phyloP scores from a whole-genome alignment of 2,797 vertebrate genomes.

The Fundulus diaphanus region DNA sequence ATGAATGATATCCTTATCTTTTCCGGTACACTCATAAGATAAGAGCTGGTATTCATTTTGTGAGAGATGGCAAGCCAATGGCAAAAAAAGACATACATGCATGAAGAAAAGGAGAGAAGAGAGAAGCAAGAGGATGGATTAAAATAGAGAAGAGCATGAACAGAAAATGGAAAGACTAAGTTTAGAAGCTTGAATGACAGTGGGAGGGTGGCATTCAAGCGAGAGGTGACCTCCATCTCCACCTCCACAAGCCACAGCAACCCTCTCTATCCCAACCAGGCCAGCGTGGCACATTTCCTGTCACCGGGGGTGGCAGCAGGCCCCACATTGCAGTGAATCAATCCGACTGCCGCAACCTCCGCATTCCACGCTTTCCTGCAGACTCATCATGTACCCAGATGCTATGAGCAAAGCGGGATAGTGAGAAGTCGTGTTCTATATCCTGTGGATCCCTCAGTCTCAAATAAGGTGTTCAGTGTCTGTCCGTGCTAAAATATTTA shows the following conservation, averaged over 20 bases:
- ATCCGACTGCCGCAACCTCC: slow-evolving; percentile 69
- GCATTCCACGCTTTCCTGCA: slow-evolving; percentile 65
- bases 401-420: slow-evolving; percentile 55
- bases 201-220: slow-evolving; percentile 36
- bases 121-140: slow-evolving; percentile 31
- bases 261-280: slow-evolving; percentile 68
- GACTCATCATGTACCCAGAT: slow-evolving; percentile 69
- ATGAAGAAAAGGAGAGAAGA: slow-evolving; percentile 25
- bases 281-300: slow-evolving; percentile 64
- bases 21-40: slow-evolving; percentile 55
- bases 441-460: slow-evolving; percentile 28
- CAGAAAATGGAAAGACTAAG: slow-evolving; percentile 56
- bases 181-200: slow-evolving; percentile 65
- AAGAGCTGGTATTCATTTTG: slow-evolving; percentile 44
- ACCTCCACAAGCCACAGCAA: slow-evolving; percentile 62
- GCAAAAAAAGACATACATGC: slow-evolving; percentile 19
- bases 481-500: slow-evolving; percentile 3
- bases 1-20: slow-evolving; percentile 63
- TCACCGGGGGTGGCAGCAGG: slow-evolving; percentile 69
- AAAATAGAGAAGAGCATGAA: slow-evolving; percentile 56
- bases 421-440: slow-evolving; percentile 52
- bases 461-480: slow-evolving; percentile 41
- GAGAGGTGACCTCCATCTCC: slow-evolving; percentile 70
- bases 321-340: slow-evolving; percentile 74
- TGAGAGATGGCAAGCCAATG: slow-evolving; percentile 36